Evolutionary conservation across 2,113 vertebrate species (phyloP), one percentile per base, ranked within the genome.

Genomic region (Thalassarche chlororhynchos): DNA sequence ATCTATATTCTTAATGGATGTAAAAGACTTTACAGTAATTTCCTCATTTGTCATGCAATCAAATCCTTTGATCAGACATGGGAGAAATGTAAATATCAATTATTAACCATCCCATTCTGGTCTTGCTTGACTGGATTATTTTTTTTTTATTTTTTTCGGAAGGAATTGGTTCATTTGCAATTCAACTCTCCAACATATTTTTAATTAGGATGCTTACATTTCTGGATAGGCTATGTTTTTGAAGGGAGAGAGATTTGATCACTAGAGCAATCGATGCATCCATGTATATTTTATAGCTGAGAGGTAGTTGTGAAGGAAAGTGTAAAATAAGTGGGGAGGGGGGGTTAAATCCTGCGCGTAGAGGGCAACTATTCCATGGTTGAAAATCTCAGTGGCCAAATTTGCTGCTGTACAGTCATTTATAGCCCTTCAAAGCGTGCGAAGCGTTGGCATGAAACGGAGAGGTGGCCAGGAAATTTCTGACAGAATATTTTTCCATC

Each of bases 11-110:
- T 24, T 97, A 96, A 97, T 91, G 95, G 92, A 26, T 93, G 79
- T 91, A 19, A 31, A 12, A 87, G 78, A 47, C 94, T 95, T 96
- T 94, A 90, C 95, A 96, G 96, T 88, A 93, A 97, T 97, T 97
- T 84, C 95, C 95, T 92, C 97, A 80, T 97, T 97, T 98, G 96
- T 97, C 96, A 95, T 91, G 96, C 97, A 79, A 97, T 96, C 96
- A 82, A 77, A 83, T 72, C 96, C 86, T 97, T 97, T 96, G 97
- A 97, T 98, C 97, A 96, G 94, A 95, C 94, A 68, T 10, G 69
- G 96, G 96, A 92, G 96, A 97, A 97, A 97, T 95, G 92, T 93
- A 94, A 85, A 90, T 94, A 97, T 97, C 95, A 97, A 97, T 97
- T 97, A 97, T 97, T 97, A 93, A 95, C 93, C 94, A 57, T 29